Base-by-base conservation (phyloP, 2,797 vertebrate genomes). In the Tokudaia muenninki region DNA sequence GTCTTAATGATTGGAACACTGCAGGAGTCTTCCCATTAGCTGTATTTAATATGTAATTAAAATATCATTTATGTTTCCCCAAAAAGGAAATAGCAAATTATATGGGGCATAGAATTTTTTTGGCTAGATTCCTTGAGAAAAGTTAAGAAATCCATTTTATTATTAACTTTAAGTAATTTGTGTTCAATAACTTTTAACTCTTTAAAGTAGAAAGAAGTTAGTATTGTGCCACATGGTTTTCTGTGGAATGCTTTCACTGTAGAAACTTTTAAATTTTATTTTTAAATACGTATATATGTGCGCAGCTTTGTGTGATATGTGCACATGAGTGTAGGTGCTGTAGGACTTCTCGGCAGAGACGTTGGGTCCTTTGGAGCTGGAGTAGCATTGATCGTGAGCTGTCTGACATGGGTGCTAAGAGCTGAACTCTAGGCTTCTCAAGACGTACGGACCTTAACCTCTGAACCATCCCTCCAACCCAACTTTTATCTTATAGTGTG, bases 1-100 rank as follows among this genome's bases (percentile, higher is more conserved):
- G 74, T 89, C 91, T 96, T 83, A 96, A 97, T 90, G 81, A 87
- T 96, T 93, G 91, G 90, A 96, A 96, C 89, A 57, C 78, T 83
- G 37, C 87, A 96, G 95, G 70, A 94, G 65, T 88, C 47, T 95
- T 83, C 88, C 80, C 57, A n/a, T 93, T 97, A 93, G 87, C 90
- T 93, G 87, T 14, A 89, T 41, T 97, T 95, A 65, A 84, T 37
- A 63, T 91, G 65, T 80, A 97, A 96, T 96, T 97, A 93, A 95
- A 95, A 84, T 92, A 91, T 65, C 96, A 92, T 21, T 96, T 97
- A 47, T 96, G 81, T 77, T 59, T 21, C 57, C 90, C 9, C 19
- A 52, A 93, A 96, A 97, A 93, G 21, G 34, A 6, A 93, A 82
- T 94, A 93, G 55, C 83, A 89, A 91, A 87, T 97, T 96, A 89